Conservation (phyloP, 2,797 vertebrate genomes). For the Cryptoprocta ferox region DNA sequence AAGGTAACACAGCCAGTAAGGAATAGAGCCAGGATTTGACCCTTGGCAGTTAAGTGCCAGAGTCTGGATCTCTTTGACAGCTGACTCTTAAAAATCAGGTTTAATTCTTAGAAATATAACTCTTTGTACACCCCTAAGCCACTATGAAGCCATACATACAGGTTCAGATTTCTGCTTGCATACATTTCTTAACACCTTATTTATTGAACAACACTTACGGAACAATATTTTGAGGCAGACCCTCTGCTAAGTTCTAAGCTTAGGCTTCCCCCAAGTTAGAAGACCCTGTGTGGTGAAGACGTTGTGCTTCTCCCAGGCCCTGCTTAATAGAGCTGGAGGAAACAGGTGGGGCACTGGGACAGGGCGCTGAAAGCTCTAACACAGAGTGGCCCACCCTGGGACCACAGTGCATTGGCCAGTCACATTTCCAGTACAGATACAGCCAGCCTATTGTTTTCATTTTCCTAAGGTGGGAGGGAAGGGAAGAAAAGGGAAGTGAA, state of each 20-base stretch:
- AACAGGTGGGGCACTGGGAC: too few relatives aligned
- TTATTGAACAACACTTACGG: not conserved
- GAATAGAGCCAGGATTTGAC: not conserved
- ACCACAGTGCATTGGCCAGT: fast-evolving
- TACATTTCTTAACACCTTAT: not conserved
- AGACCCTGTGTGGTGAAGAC: too few relatives aligned
- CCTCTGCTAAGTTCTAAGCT: not conserved
- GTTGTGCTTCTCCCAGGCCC: not conserved
- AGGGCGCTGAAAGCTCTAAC: not conserved
- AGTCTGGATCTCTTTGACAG: not conserved
- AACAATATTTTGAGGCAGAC: not conserved
- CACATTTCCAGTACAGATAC: not conserved
- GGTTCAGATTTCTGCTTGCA: not conserved
- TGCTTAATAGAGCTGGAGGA: too few relatives aligned
- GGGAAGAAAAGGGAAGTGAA: not conserved
- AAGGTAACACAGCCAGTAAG: not conserved
- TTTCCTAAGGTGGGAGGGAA: not conserved
- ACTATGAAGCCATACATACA: not conserved
- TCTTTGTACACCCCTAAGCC: not conserved
- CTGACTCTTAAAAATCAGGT: not conserved
- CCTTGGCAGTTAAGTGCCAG: not conserved
- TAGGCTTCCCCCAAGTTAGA: too few relatives aligned
- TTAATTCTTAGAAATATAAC: not conserved
- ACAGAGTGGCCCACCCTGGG: not conserved
- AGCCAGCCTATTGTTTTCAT: not conserved